These are phyloP conservation scores for Sinohyriopsis cumingii DNA, from an alignment of 2,888 invertebrate genomes.

Conservation along the genomic window DNA sequence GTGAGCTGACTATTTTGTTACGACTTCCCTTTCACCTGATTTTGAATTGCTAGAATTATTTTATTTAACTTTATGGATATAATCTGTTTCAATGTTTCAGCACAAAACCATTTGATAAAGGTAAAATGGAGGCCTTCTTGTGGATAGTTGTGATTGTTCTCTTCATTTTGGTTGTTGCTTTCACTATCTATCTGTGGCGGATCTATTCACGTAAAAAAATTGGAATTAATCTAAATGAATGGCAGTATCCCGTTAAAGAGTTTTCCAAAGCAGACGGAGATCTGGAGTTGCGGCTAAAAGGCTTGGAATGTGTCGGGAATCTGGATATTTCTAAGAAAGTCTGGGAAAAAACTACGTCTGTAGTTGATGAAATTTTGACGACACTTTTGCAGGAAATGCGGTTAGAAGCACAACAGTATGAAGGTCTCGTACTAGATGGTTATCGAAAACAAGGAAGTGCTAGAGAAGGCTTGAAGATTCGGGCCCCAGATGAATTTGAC, in stretches of 20 bases:
- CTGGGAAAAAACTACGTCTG: constrained; percentile 4
- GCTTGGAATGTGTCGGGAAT: not conserved
- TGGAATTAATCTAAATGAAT: constrained; percentile 9
- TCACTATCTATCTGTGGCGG: no score
- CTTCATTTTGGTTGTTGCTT: no score
- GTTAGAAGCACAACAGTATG: constrained; percentile 9
- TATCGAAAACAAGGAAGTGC: constrained; percentile 35
- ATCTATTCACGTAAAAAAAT: not conserved
- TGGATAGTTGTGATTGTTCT: no score
- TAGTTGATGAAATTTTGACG: not conserved
- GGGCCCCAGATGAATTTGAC: constrained; percentile 35
- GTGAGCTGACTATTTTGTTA: no score
- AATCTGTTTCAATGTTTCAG: no score
- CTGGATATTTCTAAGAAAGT: constrained; percentile 1
- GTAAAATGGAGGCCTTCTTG: no score
- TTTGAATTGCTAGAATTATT: no score
- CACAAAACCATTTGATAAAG: no score
- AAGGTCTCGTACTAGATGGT: constrained; percentile 15
- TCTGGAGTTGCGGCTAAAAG: not conserved
- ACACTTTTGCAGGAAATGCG: constrained; percentile 11
- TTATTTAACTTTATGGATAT: no score
- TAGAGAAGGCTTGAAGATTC: constrained; percentile 36
- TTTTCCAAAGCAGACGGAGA: not conserved
- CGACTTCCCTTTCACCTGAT: no score
- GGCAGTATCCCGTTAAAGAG: constrained; percentile 1